A percentile compares a stretch with the other conserved stretches of the same genome.
Evolutionary conservation across 2,113 vertebrate species (phyloP).

Genomic region (Vulpes ferrilata): DNA sequence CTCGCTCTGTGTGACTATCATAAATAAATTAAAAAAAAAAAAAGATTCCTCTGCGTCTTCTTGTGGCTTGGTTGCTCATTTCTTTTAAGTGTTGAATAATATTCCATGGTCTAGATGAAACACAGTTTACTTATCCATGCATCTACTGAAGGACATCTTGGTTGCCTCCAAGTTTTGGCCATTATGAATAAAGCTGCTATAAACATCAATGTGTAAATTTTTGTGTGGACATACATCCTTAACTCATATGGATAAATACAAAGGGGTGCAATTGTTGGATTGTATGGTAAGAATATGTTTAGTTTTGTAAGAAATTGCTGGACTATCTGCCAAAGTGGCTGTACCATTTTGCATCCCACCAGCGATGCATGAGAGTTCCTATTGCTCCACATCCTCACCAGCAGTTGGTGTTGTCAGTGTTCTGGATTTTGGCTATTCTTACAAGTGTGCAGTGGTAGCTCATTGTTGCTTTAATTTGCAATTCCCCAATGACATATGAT

Average conservation of each 20-base stretch:
- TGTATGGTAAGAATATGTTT: not conserved
- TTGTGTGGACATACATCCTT: not conserved
- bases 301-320: constrained; percentile 14
- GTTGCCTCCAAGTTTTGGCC: constrained; percentile 6
- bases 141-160: not conserved
- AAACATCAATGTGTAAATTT: not conserved
- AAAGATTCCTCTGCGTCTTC: not conserved
- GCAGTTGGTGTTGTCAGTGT: not conserved
- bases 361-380: not conserved
- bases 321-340: not conserved
- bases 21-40: too few species aligned
- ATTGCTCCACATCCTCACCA: not conserved
- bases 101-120: not conserved
- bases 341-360: not conserved
- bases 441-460: not conserved
- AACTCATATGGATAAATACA: not conserved
- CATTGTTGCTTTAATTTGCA: not conserved
- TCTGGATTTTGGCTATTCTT: not conserved
- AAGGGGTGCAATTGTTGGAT: not conserved
- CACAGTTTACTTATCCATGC: constrained; percentile 6
- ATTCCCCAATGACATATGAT: not conserved
- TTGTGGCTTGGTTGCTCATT: not conserved
- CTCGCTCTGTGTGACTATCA: too few species aligned
- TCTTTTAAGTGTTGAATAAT: constrained; percentile 37
- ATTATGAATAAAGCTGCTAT: constrained; percentile 25